Percentiles rank a stretch among this genome's conserved stretches.
Conservation (phyloP, 2,888 invertebrate species). For the Acheta domesticus region DNA sequence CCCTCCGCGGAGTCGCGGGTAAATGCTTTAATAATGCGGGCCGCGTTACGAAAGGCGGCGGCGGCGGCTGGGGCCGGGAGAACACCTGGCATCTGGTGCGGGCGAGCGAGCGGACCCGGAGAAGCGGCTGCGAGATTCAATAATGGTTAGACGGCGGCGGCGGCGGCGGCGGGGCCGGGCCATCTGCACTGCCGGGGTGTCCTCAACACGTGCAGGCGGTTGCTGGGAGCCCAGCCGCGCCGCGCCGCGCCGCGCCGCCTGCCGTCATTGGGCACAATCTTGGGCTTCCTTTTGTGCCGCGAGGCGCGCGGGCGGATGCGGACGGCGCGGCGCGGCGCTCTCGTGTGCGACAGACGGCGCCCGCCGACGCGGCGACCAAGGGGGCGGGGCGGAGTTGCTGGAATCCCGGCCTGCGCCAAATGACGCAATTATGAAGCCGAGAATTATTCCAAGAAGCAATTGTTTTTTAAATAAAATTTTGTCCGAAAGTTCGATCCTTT, state of each 20-base stretch:
- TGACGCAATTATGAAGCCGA: no score
- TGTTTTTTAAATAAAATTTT: no score
- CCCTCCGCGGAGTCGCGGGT: no score
- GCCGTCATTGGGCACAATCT: slow-evolving; percentile 3
- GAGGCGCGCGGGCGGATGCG: neutral
- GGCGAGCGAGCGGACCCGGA: neutral
- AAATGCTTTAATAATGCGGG: no score
- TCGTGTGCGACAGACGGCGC: no score
- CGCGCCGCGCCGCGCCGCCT: no score
- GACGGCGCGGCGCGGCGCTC: no score
- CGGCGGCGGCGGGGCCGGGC: neutral
- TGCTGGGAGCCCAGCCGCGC: neutral
- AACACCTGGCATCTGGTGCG: slow-evolving; percentile 1
- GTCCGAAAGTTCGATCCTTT: no score
- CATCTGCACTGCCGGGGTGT: neutral
- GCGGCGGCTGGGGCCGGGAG: neutral
- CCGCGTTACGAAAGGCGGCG: neutral
- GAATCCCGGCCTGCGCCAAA: no score
- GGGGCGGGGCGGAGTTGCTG: no score
- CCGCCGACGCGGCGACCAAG: no score
- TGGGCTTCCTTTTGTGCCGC: slow-evolving; percentile 18
- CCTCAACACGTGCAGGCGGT: neutral
- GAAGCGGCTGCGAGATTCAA: neutral
- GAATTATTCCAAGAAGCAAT: no score
- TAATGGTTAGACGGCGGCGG: neutral